Percentiles rank a stretch among this genome's conserved stretches.
phyloP scores from a whole-genome alignment of 1,140 invertebrate species.

The Helicorthomorpha holstii region DNA sequence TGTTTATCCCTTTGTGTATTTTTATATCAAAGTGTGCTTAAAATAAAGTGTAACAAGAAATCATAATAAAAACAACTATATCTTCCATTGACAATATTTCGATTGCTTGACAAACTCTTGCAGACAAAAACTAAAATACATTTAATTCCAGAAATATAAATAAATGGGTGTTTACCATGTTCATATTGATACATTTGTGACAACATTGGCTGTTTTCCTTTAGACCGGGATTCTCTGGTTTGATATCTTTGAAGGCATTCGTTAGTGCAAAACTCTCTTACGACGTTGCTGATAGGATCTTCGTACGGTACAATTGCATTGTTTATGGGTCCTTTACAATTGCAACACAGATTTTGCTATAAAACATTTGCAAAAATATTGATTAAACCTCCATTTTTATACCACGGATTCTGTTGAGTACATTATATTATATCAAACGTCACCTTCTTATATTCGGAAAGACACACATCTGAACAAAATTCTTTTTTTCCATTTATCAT shows the following conservation, averaged over 20 bases:
- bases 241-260: slow-evolving; percentile 62
- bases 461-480: slow-evolving; percentile 76
- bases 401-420: too few species aligned
- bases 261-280: slow-evolving; percentile 66
- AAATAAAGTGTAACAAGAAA: too few species aligned
- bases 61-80: too few species aligned
- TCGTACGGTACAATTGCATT: slow-evolving; percentile 11
- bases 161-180: too few species aligned
- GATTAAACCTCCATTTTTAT: slow-evolving; percentile 12
- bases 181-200: slow-evolving; percentile 14
- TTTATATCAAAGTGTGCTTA: too few species aligned
- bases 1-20: too few species aligned
- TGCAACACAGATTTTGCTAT: slow-evolving; percentile 4
- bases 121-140: too few species aligned
- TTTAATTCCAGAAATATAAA: too few species aligned
- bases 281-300: slow-evolving; percentile 34
- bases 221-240: slow-evolving; percentile 42
- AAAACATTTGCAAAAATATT: slow-evolving; percentile 11
- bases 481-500: slow-evolving; percentile 77
- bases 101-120: too few species aligned
- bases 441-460: slow-evolving; percentile 70
- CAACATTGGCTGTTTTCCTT: slow-evolving; percentile 9
- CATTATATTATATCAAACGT: too few species aligned
- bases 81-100: too few species aligned
- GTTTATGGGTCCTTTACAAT: slow-evolving; percentile 12